Percentiles rank a stretch among this genome's conserved stretches.
Conservation (phyloP, 2,113 vertebrate genomes). For the Tragelaphus strepsiceros region DNA sequence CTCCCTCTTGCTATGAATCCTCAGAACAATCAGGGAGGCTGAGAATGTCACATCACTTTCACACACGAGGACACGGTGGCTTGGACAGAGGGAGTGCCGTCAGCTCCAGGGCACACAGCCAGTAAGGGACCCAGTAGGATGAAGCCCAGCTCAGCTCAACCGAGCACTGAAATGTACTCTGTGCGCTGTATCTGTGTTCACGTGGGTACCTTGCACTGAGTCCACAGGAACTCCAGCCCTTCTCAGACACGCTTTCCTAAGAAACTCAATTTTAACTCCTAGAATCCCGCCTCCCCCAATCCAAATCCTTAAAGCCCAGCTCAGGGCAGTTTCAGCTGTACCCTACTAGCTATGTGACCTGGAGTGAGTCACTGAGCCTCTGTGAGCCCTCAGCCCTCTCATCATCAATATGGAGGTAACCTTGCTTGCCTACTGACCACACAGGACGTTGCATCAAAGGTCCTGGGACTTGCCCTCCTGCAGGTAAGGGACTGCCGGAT, state of each 20-base stretch:
- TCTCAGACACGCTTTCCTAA: not conserved
- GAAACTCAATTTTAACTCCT: not conserved
- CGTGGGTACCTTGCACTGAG: rapidly evolving
- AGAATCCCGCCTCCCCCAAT: not conserved
- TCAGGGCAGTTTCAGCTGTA: not conserved
- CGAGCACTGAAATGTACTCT: not conserved
- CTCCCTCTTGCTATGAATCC: not conserved
- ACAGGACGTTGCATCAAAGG: not conserved
- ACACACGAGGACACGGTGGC: not conserved
- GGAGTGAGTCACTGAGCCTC: not conserved
- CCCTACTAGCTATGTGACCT: not conserved
- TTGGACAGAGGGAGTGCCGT: not conserved
- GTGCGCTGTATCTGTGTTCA: too few relatives aligned
- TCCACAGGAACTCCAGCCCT: rapidly evolving
- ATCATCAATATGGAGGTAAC: not conserved
- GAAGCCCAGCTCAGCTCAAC: not conserved
- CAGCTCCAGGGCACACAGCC: not conserved
- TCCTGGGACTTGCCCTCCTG: not conserved
- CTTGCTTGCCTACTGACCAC: not conserved
- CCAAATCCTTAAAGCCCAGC: not conserved
- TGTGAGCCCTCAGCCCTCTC: not conserved
- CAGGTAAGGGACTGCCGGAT: not conserved
- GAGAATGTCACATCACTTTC: rapidly evolving
- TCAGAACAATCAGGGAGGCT: too few relatives aligned
- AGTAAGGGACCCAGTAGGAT: not conserved